phyloP scores from a whole-genome alignment of 1,140 invertebrate species.

The Oncopeltus fasciatus region DNA sequence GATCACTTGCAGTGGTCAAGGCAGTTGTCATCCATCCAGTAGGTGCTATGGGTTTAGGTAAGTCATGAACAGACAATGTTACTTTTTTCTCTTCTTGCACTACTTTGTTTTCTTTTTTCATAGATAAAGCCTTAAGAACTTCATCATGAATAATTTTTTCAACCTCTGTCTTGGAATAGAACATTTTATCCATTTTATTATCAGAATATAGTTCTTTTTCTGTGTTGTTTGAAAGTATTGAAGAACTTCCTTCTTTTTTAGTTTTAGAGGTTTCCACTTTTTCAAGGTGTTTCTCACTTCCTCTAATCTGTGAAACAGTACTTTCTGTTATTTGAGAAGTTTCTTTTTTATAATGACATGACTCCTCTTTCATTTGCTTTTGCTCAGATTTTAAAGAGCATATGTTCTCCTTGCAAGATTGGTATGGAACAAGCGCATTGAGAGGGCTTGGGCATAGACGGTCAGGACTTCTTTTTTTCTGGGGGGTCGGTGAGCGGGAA shows the following conservation, averaged over 20 bases:
- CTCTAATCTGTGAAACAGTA: background rate
- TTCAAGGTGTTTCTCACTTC: background rate
- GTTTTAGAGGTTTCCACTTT: background rate
- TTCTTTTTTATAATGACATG: background rate
- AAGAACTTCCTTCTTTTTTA: constrained; percentile 5
- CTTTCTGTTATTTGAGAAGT: background rate
- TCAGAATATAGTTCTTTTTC: background rate
- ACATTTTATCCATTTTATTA: constrained; percentile 7
- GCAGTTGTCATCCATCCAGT: constrained; percentile 19
- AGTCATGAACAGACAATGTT: constrained; percentile 8
- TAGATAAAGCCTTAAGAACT: constrained; percentile 18
- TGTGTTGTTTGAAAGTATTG: background rate
- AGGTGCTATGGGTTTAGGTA: constrained; percentile 12
- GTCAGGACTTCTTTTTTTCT: background rate
- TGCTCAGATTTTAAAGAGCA: background rate
- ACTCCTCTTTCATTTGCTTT: background rate
- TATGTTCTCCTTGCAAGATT: background rate
- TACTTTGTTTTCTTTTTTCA: background rate
- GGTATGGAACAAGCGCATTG: background rate
- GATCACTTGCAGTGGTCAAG: constrained; percentile 22
- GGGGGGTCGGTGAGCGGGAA: constrained; percentile 14
- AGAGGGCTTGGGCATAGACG: background rate
- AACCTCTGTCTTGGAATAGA: constrained; percentile 20
- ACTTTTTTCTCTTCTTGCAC: background rate
- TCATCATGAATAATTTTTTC: constrained; percentile 20